phyloP scores from a whole-genome alignment of 2,797 vertebrate species.

The Micrastur ruficollis region DNA sequence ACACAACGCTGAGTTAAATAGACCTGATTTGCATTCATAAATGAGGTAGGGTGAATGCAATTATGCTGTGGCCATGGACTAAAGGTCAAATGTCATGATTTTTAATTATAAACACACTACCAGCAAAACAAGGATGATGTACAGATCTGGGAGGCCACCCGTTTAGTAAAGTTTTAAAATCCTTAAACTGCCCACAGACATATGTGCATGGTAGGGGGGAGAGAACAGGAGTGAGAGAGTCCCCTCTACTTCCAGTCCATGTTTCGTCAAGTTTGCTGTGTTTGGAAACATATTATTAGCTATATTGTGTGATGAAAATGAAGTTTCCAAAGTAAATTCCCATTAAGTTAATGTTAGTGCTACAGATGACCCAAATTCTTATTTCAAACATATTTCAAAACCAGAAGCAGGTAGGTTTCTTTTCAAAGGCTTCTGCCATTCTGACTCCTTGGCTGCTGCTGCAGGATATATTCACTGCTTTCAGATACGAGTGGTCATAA shows the following conservation, averaged over 20 bases:
- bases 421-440: neutral
- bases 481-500: neutral
- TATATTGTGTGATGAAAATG: neutral
- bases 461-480: neutral
- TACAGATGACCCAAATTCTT: neutral
- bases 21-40: conserved; percentile 27
- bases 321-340: neutral
- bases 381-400: neutral
- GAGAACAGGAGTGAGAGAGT: neutral
- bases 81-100: conserved; percentile 7
- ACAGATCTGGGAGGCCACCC: neutral
- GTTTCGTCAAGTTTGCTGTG: neutral
- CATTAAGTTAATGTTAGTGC: neutral
- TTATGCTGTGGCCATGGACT: neutral
- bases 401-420: neutral
- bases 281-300: neutral
- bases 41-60: neutral
- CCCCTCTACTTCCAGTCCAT: neutral
- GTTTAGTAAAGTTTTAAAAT: neutral
- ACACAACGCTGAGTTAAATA: conserved; percentile 4
- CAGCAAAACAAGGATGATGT: neutral
- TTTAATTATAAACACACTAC: neutral
- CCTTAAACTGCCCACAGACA: neutral
- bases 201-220: neutral
- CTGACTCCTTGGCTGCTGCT: neutral